These are phyloP conservation scores for Agrilus cyanescens DNA, from an alignment of 2,888 invertebrate species.

Conservation along the genomic window DNA sequence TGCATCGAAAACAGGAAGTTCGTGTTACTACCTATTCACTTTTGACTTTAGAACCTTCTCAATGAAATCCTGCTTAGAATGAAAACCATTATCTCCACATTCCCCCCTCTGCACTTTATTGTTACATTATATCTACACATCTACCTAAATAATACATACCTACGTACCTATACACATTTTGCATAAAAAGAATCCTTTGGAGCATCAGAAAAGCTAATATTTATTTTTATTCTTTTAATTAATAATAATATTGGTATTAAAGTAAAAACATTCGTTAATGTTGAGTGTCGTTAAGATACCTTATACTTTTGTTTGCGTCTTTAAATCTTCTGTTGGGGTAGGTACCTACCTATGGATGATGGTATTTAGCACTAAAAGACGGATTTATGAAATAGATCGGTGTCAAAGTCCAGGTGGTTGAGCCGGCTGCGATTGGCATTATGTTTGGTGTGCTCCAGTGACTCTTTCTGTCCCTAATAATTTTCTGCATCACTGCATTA, in stretches of 20 bases:
- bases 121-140: no score
- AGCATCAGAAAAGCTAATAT: no score
- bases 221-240: no score
- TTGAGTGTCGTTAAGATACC: no score
- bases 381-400: slow-evolving; percentile 24
- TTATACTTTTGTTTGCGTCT: no score
- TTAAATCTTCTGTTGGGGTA: no score
- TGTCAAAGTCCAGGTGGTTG: slow-evolving; percentile 28
- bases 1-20: slow-evolving; percentile 39
- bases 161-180: no score
- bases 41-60: slow-evolving; percentile 30
- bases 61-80: slow-evolving; percentile 33
- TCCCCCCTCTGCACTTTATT: no score
- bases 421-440: slow-evolving; percentile 17
- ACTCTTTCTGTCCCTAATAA: slow-evolving; percentile 26
- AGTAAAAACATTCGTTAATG: no score
- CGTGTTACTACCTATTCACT: slow-evolving; percentile 34
- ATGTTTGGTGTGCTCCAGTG: slow-evolving; percentile 19
- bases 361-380: slow-evolving; percentile 9
- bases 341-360: slow-evolving; percentile 29
- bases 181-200: no score
- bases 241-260: no score
- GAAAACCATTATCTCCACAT: slow-evolving; percentile 12
- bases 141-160: no score
- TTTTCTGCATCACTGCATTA: slow-evolving; percentile 34